phyloP scores from a whole-genome alignment of 2,113 vertebrate genomes.

The Ellobius talpinus region DNA sequence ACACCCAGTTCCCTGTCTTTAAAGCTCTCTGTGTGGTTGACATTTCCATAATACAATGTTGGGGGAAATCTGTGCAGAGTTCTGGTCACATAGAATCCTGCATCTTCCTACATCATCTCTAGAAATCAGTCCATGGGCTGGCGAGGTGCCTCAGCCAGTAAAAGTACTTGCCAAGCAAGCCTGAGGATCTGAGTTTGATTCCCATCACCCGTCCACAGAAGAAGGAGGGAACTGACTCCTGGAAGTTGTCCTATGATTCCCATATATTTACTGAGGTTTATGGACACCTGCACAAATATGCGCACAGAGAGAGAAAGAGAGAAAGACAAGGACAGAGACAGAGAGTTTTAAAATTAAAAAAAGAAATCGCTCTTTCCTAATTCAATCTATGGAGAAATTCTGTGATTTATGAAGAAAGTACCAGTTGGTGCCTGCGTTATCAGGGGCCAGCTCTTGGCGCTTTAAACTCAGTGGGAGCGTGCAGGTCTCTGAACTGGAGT shows the following conservation, averaged over 20 bases:
- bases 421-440: neutral
- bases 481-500: neutral
- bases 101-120: neutral
- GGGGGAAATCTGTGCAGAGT: neutral
- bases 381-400: neutral
- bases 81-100: neutral
- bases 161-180: neutral
- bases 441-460: neutral
- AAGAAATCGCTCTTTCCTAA: neutral
- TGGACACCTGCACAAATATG: no score
- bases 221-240: neutral
- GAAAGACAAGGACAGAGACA: neutral
- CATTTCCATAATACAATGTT: constrained; percentile 21
- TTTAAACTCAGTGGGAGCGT: neutral
- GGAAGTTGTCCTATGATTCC: neutral
- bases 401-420: neutral
- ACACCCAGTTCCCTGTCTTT: neutral
- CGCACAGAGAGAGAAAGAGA: neutral
- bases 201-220: neutral
- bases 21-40: neutral
- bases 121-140: neutral
- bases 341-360: neutral
- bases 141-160: neutral
- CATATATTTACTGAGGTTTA: neutral
- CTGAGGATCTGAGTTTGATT: neutral